Conservation (phyloP, 2,888 invertebrate genomes). For the Hipparchia sbordonii region DNA sequence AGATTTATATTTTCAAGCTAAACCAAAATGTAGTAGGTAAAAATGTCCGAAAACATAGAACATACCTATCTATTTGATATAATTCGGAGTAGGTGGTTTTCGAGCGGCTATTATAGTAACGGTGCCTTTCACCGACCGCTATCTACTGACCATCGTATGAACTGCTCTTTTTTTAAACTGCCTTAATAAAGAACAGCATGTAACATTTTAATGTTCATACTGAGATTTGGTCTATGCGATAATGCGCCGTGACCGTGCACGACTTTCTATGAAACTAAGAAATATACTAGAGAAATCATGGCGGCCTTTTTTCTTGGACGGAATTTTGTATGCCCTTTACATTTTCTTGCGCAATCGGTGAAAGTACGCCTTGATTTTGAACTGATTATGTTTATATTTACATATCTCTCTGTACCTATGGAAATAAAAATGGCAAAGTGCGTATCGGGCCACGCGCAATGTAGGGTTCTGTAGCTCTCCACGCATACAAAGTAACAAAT, state of each 20-base stretch:
- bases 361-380: constrained; percentile 35
- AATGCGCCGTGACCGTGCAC: constrained; percentile 77
- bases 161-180: constrained; percentile 71
- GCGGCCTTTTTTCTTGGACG: constrained; percentile 51
- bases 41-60: constrained; percentile 15
- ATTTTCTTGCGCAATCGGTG: constrained; percentile 34
- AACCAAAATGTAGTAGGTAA: too few relatives aligned
- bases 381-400: constrained; percentile 31
- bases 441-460: too few relatives aligned
- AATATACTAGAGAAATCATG: constrained; percentile 52
- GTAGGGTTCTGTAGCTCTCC: too few relatives aligned
- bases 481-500: too few relatives aligned
- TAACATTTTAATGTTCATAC: constrained; percentile 77
- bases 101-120: constrained; percentile 76
- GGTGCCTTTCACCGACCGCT: constrained; percentile 82
- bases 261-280: constrained; percentile 70
- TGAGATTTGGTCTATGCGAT: constrained; percentile 78
- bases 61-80: constrained; percentile 41
- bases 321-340: constrained; percentile 41
- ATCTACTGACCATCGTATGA: constrained; percentile 79
- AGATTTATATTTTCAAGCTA: too few relatives aligned
- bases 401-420: constrained; percentile 16
- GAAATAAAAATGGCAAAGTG: too few relatives aligned
- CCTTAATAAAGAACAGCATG: constrained; percentile 78
- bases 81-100: constrained; percentile 64